Base-by-base conservation (phyloP, 2,888 invertebrate genomes). In the Amitus sp. region DNA sequence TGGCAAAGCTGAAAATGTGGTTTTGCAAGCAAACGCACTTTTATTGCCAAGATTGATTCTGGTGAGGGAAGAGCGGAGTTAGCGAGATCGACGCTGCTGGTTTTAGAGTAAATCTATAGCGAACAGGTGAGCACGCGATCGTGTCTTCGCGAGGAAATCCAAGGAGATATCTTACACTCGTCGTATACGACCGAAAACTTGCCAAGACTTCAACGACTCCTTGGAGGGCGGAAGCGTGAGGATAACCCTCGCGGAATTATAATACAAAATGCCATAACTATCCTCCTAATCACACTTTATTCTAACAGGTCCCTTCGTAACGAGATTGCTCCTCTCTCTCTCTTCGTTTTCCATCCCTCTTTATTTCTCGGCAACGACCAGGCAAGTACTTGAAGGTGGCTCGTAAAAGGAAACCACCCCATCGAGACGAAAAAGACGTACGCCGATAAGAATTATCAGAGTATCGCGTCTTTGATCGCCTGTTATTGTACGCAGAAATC, bases 261-360 rank as follows among this genome's bases (percentile, higher is more conserved):
- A 78, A 77, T 77, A 79, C 76, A 78, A 79, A 79, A 78, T 72
- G 74, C 75, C 77, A 75, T 77, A 79, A 79, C 78, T 78, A 79
- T 78, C 74, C 72, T 74, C 76, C 78, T 79, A 79, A 79, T 79
- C 79, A 78, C 76, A 78, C 77, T 79, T 79, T 78, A 79, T 79
- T 77, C 74, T 76, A 78, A 79, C 75, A 74, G 74, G 72, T 73
- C 69, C 74, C 70, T 67, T 67, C 69, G 72, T 75, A 77, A 77
- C 75, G 75, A 76, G 74, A 73, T 75, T 70, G 75, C 74, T 56
- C 63, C 60, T 54, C 60, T 50, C 49, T 56, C 28, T 28, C 48
- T 50, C 45, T 55, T 52, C 39, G 45, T 28, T 37, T 53, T 52
- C 7, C 34, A 23, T 42, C 55, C 27, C 47, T 42, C 56, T 47